These are phyloP conservation scores for Siniperca chuatsi DNA, from an alignment of 2,113 vertebrate species.

Conservation along the genomic window DNA sequence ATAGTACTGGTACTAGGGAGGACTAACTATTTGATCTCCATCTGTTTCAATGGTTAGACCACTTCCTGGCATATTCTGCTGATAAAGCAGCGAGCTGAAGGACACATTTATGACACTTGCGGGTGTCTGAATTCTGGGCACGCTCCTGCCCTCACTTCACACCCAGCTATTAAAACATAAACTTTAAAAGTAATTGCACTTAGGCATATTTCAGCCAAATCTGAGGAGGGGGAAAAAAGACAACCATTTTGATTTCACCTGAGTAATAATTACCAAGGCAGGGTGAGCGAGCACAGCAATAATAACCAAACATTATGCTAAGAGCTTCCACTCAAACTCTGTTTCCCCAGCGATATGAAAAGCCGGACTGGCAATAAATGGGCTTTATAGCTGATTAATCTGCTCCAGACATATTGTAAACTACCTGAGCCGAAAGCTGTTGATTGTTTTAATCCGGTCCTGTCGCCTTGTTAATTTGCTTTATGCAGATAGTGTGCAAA, in stretches of 20 bases:
- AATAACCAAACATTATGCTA: constrained; percentile 81
- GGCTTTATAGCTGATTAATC: constrained; percentile 80
- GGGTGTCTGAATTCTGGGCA: constrained; percentile 63
- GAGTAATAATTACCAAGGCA: constrained; percentile 74
- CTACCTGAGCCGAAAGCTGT: constrained; percentile 66
- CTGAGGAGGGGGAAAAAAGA: constrained; percentile 45
- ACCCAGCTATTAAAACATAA: constrained; percentile 76
- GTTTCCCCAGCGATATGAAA: constrained; percentile 69
- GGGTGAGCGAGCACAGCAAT: constrained; percentile 76
- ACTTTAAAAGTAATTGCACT: constrained; percentile 80
- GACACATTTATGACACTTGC: constrained; percentile 70
- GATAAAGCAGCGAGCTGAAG: constrained; percentile 62
- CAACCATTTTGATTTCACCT: constrained; percentile 79
- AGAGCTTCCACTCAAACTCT: constrained; percentile 71
- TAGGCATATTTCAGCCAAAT: constrained; percentile 70
- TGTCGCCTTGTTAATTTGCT: constrained; percentile 65
- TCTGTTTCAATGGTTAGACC: constrained; percentile 10
- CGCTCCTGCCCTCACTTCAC: constrained; percentile 61
- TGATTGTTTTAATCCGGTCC: constrained; percentile 55
- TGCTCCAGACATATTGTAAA: constrained; percentile 77
- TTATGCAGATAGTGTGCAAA: constrained; percentile 45
- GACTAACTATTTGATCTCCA: background rate
- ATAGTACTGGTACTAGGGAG: background rate
- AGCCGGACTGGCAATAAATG: constrained; percentile 70
- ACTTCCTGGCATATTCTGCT: constrained; percentile 36